phyloP scores from a whole-genome alignment of 2,888 invertebrate species.

The Rutpela maculata region DNA sequence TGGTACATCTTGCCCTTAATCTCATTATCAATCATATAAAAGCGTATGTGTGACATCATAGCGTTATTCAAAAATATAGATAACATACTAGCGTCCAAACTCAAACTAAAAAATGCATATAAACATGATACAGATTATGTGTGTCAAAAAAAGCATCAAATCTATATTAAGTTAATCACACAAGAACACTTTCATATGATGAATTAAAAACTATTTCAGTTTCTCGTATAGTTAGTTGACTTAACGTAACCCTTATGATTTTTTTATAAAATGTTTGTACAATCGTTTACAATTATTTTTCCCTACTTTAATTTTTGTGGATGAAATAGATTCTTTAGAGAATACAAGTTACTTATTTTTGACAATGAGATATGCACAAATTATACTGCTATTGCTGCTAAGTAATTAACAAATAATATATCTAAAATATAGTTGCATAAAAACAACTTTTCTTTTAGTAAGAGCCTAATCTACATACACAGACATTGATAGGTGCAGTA shows the following conservation, averaged over 20 bases:
- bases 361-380: not conserved
- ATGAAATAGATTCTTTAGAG: constrained; percentile 2
- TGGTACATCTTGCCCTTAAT: no score
- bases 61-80: no score
- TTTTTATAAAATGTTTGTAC: not conserved
- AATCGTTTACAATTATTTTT: not conserved
- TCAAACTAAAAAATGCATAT: no score
- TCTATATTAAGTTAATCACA: no score
- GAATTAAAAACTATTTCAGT: no score
- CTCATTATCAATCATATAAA: no score
- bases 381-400: constrained; percentile 1
- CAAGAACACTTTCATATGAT: no score
- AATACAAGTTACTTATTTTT: constrained; percentile 2
- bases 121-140: no score
- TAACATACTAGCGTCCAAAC: no score
- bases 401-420: not conserved
- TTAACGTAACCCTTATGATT: not conserved
- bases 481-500: constrained; percentile 1
- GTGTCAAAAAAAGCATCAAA: no score
- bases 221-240: not conserved
- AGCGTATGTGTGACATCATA: no score
- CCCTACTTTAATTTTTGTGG: not conserved
- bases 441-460: constrained; percentile 1
- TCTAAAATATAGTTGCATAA: not conserved
- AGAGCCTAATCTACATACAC: not conserved